Base-by-base conservation (phyloP, 2,797 vertebrate genomes). In the Falco concolor region DNA sequence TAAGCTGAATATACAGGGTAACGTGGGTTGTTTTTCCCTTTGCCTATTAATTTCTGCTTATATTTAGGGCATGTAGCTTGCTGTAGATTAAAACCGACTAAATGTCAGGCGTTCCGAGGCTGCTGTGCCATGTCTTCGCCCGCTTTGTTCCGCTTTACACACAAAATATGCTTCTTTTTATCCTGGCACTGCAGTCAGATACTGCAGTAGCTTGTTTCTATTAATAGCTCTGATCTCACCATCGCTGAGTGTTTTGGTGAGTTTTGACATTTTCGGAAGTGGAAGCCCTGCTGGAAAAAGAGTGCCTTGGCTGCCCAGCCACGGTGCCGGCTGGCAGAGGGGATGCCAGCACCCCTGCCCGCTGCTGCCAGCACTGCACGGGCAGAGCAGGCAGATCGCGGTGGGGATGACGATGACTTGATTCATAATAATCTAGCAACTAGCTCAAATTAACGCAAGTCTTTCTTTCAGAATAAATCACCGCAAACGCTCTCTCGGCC, bases 211-310 rank as follows among this genome's bases (percentile, higher is more conserved):
- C 91, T 91, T 22, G 34, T 38, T 91, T 87, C 97, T 97, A 97
- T 97, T 97, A 96, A 96, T 97, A 97, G 92, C 90, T 89, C 87
- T 95, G 95, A 97, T 91, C 94, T 97, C 96, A 95, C 92, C 6
- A 2, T 94, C 83, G 92, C 59, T 6, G 47, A 17, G 59, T 23
- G 13, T 97, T 97, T 96, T 0, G 5, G 54, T 2, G 79, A 85
- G 74, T 94, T 95, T 79, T 85, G 94, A 76, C 92, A 59, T 91
- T 95, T 75, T 87, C 12, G 47, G 94, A 79, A 89, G 84, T 15
- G 47, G 69, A 84, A 90, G 36, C 59, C 77, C 83, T 1, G 0
- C 77, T 34, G 91, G 49, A 80, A 61, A 61, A 61, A 50, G 57
- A 42, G 38, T 45, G 34, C 44, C 34, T 34, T 5, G 24, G 25